Conservation (phyloP, 2,113 vertebrate species). For the Monarcha castaneiventris region DNA sequence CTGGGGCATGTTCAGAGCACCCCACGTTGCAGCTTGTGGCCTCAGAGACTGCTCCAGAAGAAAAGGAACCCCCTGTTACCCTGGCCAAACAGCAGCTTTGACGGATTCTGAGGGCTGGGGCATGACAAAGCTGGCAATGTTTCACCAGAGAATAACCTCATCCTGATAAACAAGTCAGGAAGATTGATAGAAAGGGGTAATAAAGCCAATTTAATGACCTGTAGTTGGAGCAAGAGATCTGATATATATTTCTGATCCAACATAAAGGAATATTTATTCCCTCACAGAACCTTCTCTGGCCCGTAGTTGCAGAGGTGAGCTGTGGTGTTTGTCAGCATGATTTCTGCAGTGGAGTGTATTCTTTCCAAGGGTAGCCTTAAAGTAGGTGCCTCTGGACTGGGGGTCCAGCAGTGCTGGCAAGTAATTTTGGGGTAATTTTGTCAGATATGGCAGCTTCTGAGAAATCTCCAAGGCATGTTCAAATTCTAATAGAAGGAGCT, state of each 20-base stretch:
- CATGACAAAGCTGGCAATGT: not conserved
- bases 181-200: not conserved
- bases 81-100: not conserved
- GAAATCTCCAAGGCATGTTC: not conserved
- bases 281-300: not conserved
- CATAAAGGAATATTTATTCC: not conserved
- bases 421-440: not conserved
- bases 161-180: not conserved
- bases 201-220: not conserved
- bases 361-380: not conserved
- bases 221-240: not conserved
- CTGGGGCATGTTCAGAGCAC: not conserved
- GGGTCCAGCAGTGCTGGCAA: not conserved
- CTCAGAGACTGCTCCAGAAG: not conserved
- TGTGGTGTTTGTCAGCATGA: not conserved
- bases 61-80: fast-evolving
- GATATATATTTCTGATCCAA: not conserved
- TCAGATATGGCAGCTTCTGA: not conserved
- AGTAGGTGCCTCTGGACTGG: not conserved
- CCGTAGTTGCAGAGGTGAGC: not conserved
- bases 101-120: not conserved
- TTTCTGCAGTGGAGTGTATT: not conserved
- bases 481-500: not conserved
- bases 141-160: not conserved
- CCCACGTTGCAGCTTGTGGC: not conserved